These are phyloP conservation scores for Mesochorus sp. DNA, from an alignment of 2,888 invertebrate species.

Conservation along the genomic window DNA sequence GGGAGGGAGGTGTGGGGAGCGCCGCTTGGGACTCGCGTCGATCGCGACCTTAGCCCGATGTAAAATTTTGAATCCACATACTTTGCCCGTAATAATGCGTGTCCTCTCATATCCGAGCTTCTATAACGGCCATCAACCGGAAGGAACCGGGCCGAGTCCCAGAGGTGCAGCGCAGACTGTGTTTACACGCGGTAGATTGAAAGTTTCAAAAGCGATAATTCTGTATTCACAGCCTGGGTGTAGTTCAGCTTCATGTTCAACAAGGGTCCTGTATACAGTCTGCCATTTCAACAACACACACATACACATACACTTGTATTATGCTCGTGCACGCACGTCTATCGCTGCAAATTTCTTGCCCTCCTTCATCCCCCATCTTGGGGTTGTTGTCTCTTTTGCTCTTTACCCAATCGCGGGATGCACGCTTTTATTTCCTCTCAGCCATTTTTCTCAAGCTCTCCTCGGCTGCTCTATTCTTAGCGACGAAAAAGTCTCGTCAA, in stretches of 20 bases:
- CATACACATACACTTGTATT: background rate
- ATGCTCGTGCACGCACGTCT: background rate
- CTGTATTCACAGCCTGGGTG: conserved; percentile 69
- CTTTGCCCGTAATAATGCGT: conserved; percentile 55
- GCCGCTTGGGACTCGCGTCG: conserved; percentile 49
- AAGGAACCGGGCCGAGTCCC: conserved; percentile 57
- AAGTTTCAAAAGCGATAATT: conserved; percentile 76
- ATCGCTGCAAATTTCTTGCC: background rate
- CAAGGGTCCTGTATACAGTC: conserved; percentile 68
- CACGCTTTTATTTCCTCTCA: too few species aligned
- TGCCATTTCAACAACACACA: conserved; percentile 3
- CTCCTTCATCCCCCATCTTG: conserved; percentile 17
- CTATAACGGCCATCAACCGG: conserved; percentile 19
- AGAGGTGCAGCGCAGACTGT: conserved; percentile 65
- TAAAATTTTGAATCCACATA: conserved; percentile 64
- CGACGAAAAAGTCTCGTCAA: too few species aligned
- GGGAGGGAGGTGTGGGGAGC: conserved; percentile 18
- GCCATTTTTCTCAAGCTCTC: too few species aligned
- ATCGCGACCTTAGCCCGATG: conserved; percentile 51
- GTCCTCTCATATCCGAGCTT: background rate
- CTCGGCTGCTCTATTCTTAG: too few species aligned
- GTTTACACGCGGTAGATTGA: conserved; percentile 74
- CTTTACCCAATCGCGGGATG: too few species aligned
- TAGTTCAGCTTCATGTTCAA: conserved; percentile 73
- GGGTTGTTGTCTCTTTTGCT: background rate